Evolutionary conservation across 2,113 vertebrate genomes (phyloP).

Genomic region (Protobothrops mucrosquamatus): DNA sequence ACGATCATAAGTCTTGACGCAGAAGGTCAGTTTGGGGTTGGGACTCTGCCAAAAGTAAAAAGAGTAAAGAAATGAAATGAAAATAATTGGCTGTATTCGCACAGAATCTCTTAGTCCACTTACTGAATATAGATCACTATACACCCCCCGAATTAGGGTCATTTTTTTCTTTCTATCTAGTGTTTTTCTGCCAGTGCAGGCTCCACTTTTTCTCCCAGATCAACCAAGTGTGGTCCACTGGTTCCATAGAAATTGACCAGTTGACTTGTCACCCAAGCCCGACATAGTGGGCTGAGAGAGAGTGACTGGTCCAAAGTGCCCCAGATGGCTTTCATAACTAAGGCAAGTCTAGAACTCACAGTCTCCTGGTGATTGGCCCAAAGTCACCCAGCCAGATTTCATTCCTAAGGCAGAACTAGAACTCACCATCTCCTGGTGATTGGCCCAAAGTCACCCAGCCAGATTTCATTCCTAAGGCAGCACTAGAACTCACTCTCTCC

Average conservation of each 20-base stretch:
- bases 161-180: not conserved
- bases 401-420: no score
- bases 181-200: not conserved
- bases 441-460: no score
- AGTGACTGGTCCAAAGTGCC: not conserved
- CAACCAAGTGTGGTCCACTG: not conserved
- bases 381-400: no score
- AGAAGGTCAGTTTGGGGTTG: slow-evolving; percentile 83
- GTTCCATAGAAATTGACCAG: not conserved
- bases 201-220: not conserved
- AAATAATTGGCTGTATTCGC: not conserved
- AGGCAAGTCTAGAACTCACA: no score
- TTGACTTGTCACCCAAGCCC: not conserved
- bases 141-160: not conserved
- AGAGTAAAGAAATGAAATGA: not conserved
- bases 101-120: not conserved
- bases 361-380: no score
- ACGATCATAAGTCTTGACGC: slow-evolving; percentile 89
- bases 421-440: no score
- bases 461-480: no score
- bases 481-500: no score
- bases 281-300: not conserved
- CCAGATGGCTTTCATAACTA: no score
- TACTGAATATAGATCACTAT: not conserved
- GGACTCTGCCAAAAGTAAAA: slow-evolving; percentile 74